A percentile compares a stretch with the other conserved stretches of the same genome.
These are phyloP conservation scores for Malacosoma neustria DNA, from an alignment of 2,888 invertebrate species.

Conservation along the genomic window DNA sequence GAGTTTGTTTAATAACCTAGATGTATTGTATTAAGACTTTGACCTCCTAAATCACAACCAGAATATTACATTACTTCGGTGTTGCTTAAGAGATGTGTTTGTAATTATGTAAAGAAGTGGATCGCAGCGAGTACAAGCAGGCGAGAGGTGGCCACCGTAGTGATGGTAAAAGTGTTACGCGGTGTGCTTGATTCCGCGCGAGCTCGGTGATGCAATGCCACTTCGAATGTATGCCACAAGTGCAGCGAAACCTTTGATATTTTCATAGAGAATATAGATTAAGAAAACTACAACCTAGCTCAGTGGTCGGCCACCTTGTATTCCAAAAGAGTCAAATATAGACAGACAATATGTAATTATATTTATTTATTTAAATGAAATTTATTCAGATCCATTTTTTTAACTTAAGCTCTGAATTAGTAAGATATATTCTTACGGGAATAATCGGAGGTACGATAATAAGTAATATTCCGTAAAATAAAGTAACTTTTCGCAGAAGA, in stretches of 20 bases:
- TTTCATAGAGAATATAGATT: not conserved
- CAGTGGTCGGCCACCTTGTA: no score
- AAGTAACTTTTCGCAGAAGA: no score
- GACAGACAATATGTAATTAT: no score
- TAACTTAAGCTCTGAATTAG: no score
- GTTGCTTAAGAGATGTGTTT: conserved; percentile 58
- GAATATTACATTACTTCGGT: conserved; percentile 54
- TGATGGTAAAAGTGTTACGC: conserved; percentile 70
- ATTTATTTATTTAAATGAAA: no score
- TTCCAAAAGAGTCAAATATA: no score
- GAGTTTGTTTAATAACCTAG: conserved; percentile 10
- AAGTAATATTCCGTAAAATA: no score
- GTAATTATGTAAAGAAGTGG: conserved; percentile 66
- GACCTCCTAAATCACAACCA: conserved; percentile 45
- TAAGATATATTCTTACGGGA: no score
- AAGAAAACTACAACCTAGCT: not conserved
- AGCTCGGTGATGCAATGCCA: conserved; percentile 48
- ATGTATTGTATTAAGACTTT: conserved; percentile 27
- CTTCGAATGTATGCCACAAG: conserved; percentile 68
- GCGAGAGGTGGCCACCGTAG: conserved; percentile 36
- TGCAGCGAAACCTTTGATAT: conserved; percentile 52
- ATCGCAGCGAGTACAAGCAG: conserved; percentile 47
- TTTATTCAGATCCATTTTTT: no score
- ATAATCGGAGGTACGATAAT: no score
- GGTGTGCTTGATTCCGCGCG: conserved; percentile 52